Evolutionary conservation across 2,888 invertebrate species (phyloP), one percentile per base, ranked within the genome.

Genomic region (Isoperla grammatica): DNA sequence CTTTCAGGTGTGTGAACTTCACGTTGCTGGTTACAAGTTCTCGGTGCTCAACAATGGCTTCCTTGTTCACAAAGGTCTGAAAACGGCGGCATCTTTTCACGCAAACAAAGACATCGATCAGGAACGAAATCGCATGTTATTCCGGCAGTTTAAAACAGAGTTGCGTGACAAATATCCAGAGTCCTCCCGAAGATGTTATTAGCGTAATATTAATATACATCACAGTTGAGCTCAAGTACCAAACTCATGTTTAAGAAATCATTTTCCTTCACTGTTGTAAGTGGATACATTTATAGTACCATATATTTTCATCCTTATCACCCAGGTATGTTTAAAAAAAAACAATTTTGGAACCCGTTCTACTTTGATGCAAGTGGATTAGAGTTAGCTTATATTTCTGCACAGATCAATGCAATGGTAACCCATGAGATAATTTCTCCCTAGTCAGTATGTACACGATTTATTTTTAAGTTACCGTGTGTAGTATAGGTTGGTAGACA

Each of bases 41-140:
- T 72, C 76, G 5, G 78, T 81, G 20, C 70, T 81, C 53, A 76
- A 79, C 71, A 76, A 76, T 65, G 80, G 77, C 1, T 81, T 81
- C 69, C 69, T 81, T 11, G 71, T 80, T 9, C 80, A 81, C 67
- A 69, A 69, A 53, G 80, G 80, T n/a, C 76, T 77, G 67, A 81
- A 80, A 68, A 72, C 72, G 8, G 58, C 70, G 1, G 67, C 67
- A 1, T 69, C 72, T 4, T 80, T 80, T 68, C 79, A 80, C 65
- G 65, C 67, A 2, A 72, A 71, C 11, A 79, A 79, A 68, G 74
- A 75, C 54, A 65, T 69, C 20, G 79, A 81, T 61, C 75, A 76
- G 62, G 74, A 76, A 61, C 67, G 69, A 55, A 81, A 80, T 68
- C 69, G 77, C 59, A 65, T 73, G 49, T 71, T 79, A 35, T 81